Evolutionary conservation across 2,888 invertebrate species (phyloP), one percentile per base, ranked within the genome.

Genomic region (Alentia gelatinosa): DNA sequence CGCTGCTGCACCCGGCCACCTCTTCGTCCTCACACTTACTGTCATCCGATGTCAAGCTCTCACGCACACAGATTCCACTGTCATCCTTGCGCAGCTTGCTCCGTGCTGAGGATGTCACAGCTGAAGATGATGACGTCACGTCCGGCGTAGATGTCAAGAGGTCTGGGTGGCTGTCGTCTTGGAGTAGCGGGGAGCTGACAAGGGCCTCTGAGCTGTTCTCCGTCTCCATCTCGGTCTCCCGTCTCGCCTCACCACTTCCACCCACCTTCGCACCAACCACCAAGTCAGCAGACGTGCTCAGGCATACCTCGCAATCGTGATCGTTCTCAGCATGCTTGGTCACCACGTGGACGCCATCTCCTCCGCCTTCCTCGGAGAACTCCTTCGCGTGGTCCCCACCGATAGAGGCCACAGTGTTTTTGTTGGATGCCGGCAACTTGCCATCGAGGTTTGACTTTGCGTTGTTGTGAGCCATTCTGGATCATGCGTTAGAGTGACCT

Each of bases 11-110:
- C 1, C 19, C 26, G 1, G 9, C 50, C n/a, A 9, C 39, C 9
- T 40, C 42, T 50, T 88, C 50, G 33, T 42, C 50, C 23, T 50
- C 50, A 47, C 50, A 50, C n/a, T 88, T 50, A 47, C 88, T 88
- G 47, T 88, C 88, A n/a, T 88, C 88, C 7, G 42, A 42, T 1
- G 88, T 50, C 26, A 83, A 26, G n/a, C 83, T 83, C 40, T 83
- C 83, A 1, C 83, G 83, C 23, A 83, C 83, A 39, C 83, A 83
- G n/a, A 95, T 94, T 15, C 95, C 95, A 92, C 95, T 95, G 91
- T 95, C 95, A 91, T 95, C 95, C 90, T 95, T 95, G 90, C 94
- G 94, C 92, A 95, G 33, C 37, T 89, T 89, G 37, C 89, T 39
- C 39, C 35, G 39, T 4, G 26, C 23, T 26, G 47, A 47, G 47